A percentile compares a stretch with the other conserved stretches of the same genome.
phyloP scores from a whole-genome alignment of 92 coral and sea anemone species.

The Epizoanthus stellaris region DNA sequence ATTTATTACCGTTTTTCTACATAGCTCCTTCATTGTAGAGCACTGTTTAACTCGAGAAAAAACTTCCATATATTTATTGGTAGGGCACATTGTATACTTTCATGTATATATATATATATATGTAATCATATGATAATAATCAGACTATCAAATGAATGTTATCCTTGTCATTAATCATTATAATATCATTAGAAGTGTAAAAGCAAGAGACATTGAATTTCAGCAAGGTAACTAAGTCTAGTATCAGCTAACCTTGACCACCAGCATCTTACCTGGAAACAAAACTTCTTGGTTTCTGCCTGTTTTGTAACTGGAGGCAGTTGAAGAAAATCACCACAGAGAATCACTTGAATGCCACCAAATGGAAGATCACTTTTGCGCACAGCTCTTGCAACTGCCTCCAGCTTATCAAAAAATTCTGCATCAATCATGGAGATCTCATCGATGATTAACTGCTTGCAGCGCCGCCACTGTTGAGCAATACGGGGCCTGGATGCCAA shows the following conservation, averaged over 20 bases:
- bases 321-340: conserved; percentile 97
- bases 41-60: too few relatives aligned
- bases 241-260: not conserved
- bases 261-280: conserved; percentile 79
- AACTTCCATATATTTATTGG: too few relatives aligned
- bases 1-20: too few relatives aligned
- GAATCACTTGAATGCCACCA: conserved; percentile 97
- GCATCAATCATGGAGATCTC: conserved; percentile 98
- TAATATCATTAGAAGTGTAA: too few relatives aligned
- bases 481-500: conserved; percentile 85
- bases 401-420: conserved; percentile 90
- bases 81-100: too few relatives aligned
- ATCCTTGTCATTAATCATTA: too few relatives aligned
- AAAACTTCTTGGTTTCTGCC: conserved; percentile 78
- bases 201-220: too few relatives aligned
- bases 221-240: not conserved
- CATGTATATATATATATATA: too few relatives aligned
- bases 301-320: conserved; percentile 94
- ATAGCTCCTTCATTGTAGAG: too few relatives aligned
- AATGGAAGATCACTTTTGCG: conserved; percentile 86
- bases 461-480: conserved; percentile 81
- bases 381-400: conserved; percentile 87
- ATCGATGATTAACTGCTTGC: conserved; percentile 93
- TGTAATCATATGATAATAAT: too few relatives aligned
- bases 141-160: too few relatives aligned